These are phyloP conservation scores for Anoplopoma fimbria DNA, from an alignment of 2,113 vertebrate species.

Conservation along the genomic window DNA sequence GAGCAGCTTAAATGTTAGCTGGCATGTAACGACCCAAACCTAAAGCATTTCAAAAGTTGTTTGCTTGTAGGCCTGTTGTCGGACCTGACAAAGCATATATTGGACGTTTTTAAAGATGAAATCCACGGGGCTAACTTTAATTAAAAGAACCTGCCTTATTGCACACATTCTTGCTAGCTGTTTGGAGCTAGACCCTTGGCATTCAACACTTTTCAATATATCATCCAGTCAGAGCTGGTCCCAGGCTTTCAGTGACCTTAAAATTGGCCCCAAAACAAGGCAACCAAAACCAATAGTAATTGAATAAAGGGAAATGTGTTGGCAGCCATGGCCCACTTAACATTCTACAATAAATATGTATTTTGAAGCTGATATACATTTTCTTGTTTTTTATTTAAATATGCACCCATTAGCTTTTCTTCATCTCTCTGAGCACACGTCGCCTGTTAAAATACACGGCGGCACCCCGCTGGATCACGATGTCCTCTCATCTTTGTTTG, in stretches of 20 bases:
- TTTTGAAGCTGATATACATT: not conserved
- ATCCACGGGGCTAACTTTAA: not conserved
- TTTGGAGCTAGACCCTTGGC: not conserved
- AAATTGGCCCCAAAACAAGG: no score
- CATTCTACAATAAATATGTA: no score
- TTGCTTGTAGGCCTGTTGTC: no score
- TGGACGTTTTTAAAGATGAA: not conserved
- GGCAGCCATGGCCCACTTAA: no score
- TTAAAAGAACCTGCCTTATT: not conserved
- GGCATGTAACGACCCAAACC: no score
- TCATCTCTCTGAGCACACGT: not conserved
- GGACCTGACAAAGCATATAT: no score
- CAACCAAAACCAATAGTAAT: no score
- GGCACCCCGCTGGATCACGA: conserved; percentile 20
- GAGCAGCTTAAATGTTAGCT: no score
- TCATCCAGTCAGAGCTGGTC: no score
- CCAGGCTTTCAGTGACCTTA: no score
- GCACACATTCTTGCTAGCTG: not conserved
- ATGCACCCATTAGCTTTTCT: not conserved
- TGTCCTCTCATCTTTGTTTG: conserved; percentile 52
- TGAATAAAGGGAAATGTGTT: no score
- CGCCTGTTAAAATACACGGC: conserved; percentile 20
- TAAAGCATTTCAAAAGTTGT: not conserved
- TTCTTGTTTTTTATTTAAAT: not conserved
- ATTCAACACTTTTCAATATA: no score